phyloP scores from a whole-genome alignment of 2,888 invertebrate genomes.

The Heliconius hortense region DNA sequence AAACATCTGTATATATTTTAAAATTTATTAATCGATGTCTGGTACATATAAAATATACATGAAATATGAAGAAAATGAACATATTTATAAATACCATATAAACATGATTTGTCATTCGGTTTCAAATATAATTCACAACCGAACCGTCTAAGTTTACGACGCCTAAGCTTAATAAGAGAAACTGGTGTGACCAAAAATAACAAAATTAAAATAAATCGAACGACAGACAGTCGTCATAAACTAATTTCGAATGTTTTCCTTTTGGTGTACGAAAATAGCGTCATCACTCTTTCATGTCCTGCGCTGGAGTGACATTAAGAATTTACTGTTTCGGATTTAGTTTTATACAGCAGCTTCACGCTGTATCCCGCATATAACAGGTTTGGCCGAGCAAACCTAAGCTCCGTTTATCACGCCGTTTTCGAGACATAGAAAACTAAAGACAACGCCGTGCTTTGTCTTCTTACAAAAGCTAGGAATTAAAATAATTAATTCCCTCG shows the following conservation, averaged over 20 bases:
- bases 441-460: background rate
- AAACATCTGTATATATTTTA: background rate
- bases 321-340: constrained; percentile 68
- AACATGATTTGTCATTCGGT: constrained; percentile 65
- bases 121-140: constrained; percentile 73
- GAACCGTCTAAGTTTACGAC: constrained; percentile 68
- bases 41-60: constrained; percentile 12
- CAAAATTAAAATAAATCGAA: constrained; percentile 82
- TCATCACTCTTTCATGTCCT: constrained; percentile 79
- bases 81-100: constrained; percentile 53
- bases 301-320: constrained; percentile 77
- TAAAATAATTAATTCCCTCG: background rate
- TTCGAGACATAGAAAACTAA: background rate
- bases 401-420: background rate
- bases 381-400: background rate
- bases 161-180: constrained; percentile 71
- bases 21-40: background rate
- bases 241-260: constrained; percentile 81
- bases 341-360: background rate
- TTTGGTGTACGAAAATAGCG: constrained; percentile 78
- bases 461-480: background rate
- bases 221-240: constrained; percentile 82
- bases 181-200: constrained; percentile 73
- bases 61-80: constrained; percentile 32
- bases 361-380: background rate